phyloP scores from a whole-genome alignment of 2,797 vertebrate species.

The Vespertilio murinus region DNA sequence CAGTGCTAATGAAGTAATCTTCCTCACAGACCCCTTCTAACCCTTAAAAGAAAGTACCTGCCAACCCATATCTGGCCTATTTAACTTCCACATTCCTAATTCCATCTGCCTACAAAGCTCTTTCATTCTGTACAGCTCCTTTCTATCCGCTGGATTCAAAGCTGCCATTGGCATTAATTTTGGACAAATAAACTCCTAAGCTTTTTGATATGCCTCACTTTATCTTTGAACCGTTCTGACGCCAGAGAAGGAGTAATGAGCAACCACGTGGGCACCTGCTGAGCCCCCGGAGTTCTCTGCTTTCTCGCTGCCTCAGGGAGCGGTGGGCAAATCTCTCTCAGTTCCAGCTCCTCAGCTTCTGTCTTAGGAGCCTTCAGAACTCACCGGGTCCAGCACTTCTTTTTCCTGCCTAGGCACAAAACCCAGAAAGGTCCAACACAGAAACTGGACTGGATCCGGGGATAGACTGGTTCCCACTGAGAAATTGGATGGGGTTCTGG shows the following conservation, averaged over 20 bases:
- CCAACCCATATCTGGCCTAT: not conserved
- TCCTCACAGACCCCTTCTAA: not conserved
- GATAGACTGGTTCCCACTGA: not conserved
- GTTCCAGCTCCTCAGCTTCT: not conserved
- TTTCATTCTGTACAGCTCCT: not conserved
- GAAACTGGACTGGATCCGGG: not conserved
- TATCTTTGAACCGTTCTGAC: not conserved
- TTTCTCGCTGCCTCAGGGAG: not conserved
- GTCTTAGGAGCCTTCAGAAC: not conserved
- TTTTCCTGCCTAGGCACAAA: not conserved
- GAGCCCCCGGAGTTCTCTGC: not conserved
- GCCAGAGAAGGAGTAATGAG: not conserved
- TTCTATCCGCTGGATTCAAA: not conserved
- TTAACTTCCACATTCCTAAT: not conserved
- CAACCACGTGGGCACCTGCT: accelerated
- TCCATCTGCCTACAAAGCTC: not conserved
- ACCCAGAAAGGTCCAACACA: not conserved
- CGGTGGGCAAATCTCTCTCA: not conserved
- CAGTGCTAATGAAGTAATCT: not conserved
- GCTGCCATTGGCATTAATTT: not conserved
- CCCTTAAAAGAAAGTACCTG: not conserved
- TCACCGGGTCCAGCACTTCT: not conserved
- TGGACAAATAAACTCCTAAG: not conserved
- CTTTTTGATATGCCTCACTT: not conserved
- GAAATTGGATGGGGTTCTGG: accelerated